These are phyloP conservation scores for Celastrina argiolus DNA, from an alignment of 2,888 invertebrate genomes.

Conservation along the genomic window DNA sequence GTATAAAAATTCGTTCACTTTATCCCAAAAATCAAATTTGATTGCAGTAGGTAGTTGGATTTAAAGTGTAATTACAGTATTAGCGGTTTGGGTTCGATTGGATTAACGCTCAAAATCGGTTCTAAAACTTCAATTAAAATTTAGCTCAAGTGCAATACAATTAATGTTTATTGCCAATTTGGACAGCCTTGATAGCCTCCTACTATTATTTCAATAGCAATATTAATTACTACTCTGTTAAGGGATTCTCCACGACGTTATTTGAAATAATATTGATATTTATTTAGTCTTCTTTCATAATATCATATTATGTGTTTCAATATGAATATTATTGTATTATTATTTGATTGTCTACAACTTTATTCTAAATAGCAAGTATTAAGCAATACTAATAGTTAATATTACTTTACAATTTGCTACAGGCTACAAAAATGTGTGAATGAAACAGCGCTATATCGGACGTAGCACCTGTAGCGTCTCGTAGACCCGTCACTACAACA, in stretches of 20 bases:
- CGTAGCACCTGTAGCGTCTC: conserved; percentile 3
- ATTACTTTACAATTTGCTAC: no score
- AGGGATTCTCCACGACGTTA: neutral
- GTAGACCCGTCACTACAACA: no score
- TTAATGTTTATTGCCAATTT: conserved; percentile 26
- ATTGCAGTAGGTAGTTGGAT: conserved; percentile 25
- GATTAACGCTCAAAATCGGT: conserved; percentile 44
- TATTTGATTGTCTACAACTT: no score
- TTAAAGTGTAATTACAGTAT: conserved; percentile 44
- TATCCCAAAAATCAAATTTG: neutral
- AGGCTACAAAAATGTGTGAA: neutral
- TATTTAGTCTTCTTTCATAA: neutral
- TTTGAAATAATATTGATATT: neutral
- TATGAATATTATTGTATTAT: no score
- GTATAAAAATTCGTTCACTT: neutral
- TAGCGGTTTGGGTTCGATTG: conserved; percentile 30
- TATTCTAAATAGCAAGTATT: no score
- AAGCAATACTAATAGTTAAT: no score
- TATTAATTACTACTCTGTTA: conserved; percentile 8
- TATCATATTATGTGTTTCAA: neutral
- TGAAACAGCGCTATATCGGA: neutral
- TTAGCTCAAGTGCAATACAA: conserved; percentile 31
- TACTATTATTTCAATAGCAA: conserved; percentile 4
- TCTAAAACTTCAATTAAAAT: conserved; percentile 39
- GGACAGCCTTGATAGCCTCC: conserved; percentile 14